Base-by-base conservation (phyloP, 2,797 vertebrate species). In the Characodon lateralis region DNA sequence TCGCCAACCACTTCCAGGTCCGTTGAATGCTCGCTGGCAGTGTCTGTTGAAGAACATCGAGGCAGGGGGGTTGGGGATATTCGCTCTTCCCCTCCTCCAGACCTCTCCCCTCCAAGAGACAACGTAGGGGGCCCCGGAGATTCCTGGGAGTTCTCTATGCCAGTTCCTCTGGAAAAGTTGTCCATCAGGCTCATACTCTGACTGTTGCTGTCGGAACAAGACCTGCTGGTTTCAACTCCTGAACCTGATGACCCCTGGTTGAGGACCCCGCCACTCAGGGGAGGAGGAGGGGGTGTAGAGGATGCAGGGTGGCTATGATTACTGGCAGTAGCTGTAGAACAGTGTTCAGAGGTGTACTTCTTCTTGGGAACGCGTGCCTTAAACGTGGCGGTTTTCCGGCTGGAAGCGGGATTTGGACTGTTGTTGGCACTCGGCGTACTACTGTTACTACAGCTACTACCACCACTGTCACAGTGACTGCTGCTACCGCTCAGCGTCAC, bases 1-100 rank as follows among this genome's bases (percentile, higher is more conserved):
- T 63, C 85, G 0, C 50, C 82, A 1, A 95, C 93, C 22, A 95
- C 88, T 85, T 91, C 96, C 81, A 96, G 91, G 92, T 98, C 95
- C 65, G 96, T 94, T 0, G 96, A 89, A 91, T 97, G 96, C 83
- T 97, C 96, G 2, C 96, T 97, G 84, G 97, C 97, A 0, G 97
- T 98, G 93, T 98, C 97, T 0, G 97, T 98, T 12, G 97, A 97
- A 58, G 97, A 98, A 61, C 97, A 98, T 65, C 97, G 96, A 16
- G 93, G 93, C n/a, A 96, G 85, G 1, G 96, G 97, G 63, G 93
- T 95, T 35, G 94, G 92, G 0, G 87, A 91, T 56, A 91, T 89
- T 72, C 77, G 86, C 80, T 88, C 91, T 35, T 89, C 92, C 1
- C 51, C 89, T 63, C 83, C 85, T 18, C 74, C 82, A 13, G 86